Evolutionary conservation across 2,797 vertebrate species (phyloP).

Genomic region (Galaxias olidus): DNA sequence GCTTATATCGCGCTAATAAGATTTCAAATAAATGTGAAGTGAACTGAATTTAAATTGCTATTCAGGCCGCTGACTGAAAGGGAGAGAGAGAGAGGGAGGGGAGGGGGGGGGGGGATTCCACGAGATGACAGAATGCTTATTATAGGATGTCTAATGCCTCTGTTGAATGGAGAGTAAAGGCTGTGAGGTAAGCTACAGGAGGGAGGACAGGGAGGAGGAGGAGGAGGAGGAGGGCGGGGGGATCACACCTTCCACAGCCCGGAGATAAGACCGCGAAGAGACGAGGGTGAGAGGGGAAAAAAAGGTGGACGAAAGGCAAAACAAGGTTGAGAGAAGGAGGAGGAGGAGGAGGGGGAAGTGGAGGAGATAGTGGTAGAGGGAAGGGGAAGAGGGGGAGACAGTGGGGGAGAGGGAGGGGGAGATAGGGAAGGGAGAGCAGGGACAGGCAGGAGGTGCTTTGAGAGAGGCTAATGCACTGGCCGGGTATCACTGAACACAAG

Average conservation of each 20-base stretch:
- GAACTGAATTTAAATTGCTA: conserved; percentile 75
- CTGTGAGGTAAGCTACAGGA: conserved; percentile 59
- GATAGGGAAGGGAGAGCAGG: neutral
- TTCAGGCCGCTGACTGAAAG: conserved; percentile 64
- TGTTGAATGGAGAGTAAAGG: conserved; percentile 35
- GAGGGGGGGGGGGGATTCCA: conserved; percentile 29
- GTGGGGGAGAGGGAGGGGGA: neutral
- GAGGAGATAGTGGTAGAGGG: neutral
- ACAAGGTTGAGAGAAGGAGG: conserved; percentile 22
- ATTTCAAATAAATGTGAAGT: conserved; percentile 76
- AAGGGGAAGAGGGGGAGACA: neutral
- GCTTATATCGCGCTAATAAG: conserved; percentile 73
- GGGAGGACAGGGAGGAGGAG: conserved; percentile 33
- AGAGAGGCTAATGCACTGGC: too few relatives aligned
- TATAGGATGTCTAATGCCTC: conserved; percentile 48
- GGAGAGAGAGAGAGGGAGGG: conserved; percentile 44
- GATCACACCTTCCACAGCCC: conserved; percentile 56
- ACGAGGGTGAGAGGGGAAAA: conserved; percentile 34
- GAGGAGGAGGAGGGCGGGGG: too few relatives aligned
- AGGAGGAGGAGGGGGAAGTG: neutral
- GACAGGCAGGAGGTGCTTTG: neutral
- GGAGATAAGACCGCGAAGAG: conserved; percentile 21
- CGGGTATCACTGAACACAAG: too few relatives aligned
- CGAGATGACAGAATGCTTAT: conserved; percentile 67
- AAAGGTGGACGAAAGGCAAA: conserved; percentile 27